These are phyloP conservation scores for Halcyon chelicuti DNA, from an alignment of 2,797 vertebrate species.

Conservation along the genomic window DNA sequence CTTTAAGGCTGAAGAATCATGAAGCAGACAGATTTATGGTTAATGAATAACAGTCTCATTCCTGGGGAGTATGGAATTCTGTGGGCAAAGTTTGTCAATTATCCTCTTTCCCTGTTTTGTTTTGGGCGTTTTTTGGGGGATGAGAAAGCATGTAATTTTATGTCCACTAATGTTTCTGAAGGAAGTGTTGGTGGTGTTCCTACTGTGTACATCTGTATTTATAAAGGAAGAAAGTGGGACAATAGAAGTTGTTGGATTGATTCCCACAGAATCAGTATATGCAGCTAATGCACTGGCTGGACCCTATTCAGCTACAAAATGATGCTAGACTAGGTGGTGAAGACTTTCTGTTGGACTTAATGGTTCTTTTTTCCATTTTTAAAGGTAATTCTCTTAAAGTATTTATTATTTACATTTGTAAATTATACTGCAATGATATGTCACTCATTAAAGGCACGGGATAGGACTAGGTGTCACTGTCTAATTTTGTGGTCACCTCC, in stretches of 20 bases:
- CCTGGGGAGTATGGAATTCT: not conserved
- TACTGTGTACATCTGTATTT: not conserved
- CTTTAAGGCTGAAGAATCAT: not conserved
- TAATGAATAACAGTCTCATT: not conserved
- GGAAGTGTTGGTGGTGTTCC: not conserved
- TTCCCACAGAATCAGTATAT: conserved; percentile 7
- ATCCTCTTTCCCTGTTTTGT: not conserved
- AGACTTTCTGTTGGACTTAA: conserved; percentile 40
- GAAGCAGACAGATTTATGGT: not conserved
- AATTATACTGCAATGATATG: not conserved
- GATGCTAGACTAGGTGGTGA: conserved; percentile 29
- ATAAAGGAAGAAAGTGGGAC: not conserved
- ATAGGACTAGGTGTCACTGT: not conserved
- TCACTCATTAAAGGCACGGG: not conserved
- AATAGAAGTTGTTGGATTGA: conserved; percentile 10
- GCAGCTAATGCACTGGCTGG: conserved; percentile 57
- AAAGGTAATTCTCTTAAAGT: conserved; percentile 17
- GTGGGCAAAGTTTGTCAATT: not conserved
- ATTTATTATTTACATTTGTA: conserved; percentile 15
- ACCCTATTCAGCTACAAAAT: conserved; percentile 49
- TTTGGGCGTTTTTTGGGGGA: too few species aligned
- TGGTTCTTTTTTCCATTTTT: not conserved
- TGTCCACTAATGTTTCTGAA: not conserved
- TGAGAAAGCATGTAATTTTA: not conserved
- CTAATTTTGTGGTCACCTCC: not conserved